Evolutionary conservation across 2,797 vertebrate genomes (phyloP).

Genomic region (Melanotaenia trifasciata): DNA sequence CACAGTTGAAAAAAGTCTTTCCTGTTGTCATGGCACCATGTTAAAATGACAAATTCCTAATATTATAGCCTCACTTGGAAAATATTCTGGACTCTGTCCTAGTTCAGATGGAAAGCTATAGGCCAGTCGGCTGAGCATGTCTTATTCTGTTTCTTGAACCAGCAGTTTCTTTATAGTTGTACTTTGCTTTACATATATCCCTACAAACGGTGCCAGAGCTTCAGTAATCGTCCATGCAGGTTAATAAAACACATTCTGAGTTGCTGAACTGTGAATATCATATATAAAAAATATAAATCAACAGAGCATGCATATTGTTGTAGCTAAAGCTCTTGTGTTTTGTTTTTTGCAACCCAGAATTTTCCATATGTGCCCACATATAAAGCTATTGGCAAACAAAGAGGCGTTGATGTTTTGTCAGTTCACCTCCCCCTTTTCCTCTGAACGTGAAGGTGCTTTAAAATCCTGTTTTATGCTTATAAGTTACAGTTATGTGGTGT

Average conservation of each 20-base stretch:
- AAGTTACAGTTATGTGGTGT: background rate
- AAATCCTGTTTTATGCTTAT: background rate
- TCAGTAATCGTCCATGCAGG: background rate
- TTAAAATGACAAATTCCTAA: background rate
- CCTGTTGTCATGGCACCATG: background rate
- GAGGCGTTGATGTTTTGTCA: too few relatives aligned
- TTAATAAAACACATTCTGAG: conserved; percentile 2
- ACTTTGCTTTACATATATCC: background rate
- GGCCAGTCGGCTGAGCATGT: background rate
- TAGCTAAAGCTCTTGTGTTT: background rate
- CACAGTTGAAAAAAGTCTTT: background rate
- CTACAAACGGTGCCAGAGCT: background rate
- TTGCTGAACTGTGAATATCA: background rate
- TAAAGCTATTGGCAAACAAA: background rate
- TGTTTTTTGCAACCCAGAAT: too few relatives aligned
- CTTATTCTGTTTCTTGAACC: background rate
- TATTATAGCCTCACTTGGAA: background rate
- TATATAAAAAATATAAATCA: background rate
- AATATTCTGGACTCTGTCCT: background rate
- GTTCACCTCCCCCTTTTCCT: too few relatives aligned
- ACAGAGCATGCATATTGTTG: too few relatives aligned
- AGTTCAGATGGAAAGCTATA: background rate
- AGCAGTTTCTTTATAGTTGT: conserved; percentile 3
- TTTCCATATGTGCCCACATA: too few relatives aligned
- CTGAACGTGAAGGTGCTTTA: too few relatives aligned